Base-by-base conservation (phyloP, 1,140 invertebrate species). In the Latrodectus geometricus region DNA sequence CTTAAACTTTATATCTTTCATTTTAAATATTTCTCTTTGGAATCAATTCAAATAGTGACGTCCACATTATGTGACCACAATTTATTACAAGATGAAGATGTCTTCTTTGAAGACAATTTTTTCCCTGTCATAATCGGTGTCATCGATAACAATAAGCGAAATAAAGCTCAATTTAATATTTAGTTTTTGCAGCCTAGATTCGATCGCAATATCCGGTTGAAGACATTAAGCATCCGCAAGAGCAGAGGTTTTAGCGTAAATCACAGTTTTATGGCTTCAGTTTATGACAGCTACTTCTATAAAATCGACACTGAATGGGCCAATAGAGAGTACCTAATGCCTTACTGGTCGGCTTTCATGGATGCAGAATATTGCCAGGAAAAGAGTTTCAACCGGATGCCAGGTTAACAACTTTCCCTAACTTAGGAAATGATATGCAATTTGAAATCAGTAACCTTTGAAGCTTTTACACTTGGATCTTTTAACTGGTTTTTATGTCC, bases 231-330 rank as follows among this genome's bases (percentile, higher is more conserved):
- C 80, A 74, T 74, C 69, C 56, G 70, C 80, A 61, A 74, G 72
- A 74, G 80, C 56, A 83, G 70, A 74, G 70, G 61, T 74, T 74
- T 74, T 52, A 52, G 70, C 80, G 80, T 83, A 83, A 83, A 83
- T 83, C 80, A 83, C 70, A 66, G 56, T 83, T 83, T 83, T 83
- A 83, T 83, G 80, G 65, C 70, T 83, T 83, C 80, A 83, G 70
- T 83, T 83, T 83, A 83, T 83, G 80, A 83, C 80, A 83, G 80
- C 80, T 83, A 83, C 80, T 74, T 83, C 80, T 73, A 83, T 83
- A 83, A 83, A 83, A 83, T 83, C 80, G 80, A 65, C 70, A 61
- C 80, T 83, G 23, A 83, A 83, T 73, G 54, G 70, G 21, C 80
- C 80, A 83, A 83, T 83, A 83, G 80, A 83, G 80, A 83, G 80